Evolutionary conservation across 2,888 invertebrate genomes (phyloP), one percentile per base, ranked within the genome.

Genomic region (Pasiphila rectangulata): DNA sequence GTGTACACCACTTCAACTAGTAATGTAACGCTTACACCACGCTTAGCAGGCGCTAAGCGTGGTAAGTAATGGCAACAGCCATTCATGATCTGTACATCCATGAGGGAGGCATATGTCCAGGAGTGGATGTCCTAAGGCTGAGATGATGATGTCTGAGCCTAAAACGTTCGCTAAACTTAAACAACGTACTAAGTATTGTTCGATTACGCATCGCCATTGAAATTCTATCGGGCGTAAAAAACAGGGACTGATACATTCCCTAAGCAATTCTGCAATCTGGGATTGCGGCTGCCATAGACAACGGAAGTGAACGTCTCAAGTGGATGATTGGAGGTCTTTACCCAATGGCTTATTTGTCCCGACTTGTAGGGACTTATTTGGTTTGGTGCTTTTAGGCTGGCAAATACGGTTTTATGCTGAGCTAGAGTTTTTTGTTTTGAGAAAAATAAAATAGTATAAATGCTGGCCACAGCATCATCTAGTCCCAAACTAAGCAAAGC

Each of bases 261-360:
- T 53, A 62, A 59, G 40, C n/a, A n/a, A n/a, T n/a, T n/a, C n/a
- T n/a, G 52, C 59, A 57, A 56, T 63, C 59, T 43, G 49, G 50
- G 66, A 69, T 68, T 61, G 63, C 46, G 61, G 46, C 25, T 27
- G 17, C 17, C 30, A 51, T 61, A 77, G 80, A 82, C 80, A 81
- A 73, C 76, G 75, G 77, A 69, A 70, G 67, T 64, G 87, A 70
- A 68, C 64, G 87, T 86, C 87, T 88, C 87, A 64, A 88, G 87
- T 83, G 84, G 79, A 80, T 83, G 86, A 88, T 86, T 83, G 86
- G 72, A 13, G 29, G 1, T n/a, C n/a, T 7, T 27, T 27, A 2
- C 6, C n/a, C n/a, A 13, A 2, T 13, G 30, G 57, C 44, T 41
- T 51, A 39, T 52, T 40, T 44, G 34, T 40, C 52, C 54, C 27